These are phyloP conservation scores for Pelochelys cantorii DNA, from an alignment of 2,797 vertebrate species.

Conservation along the genomic window DNA sequence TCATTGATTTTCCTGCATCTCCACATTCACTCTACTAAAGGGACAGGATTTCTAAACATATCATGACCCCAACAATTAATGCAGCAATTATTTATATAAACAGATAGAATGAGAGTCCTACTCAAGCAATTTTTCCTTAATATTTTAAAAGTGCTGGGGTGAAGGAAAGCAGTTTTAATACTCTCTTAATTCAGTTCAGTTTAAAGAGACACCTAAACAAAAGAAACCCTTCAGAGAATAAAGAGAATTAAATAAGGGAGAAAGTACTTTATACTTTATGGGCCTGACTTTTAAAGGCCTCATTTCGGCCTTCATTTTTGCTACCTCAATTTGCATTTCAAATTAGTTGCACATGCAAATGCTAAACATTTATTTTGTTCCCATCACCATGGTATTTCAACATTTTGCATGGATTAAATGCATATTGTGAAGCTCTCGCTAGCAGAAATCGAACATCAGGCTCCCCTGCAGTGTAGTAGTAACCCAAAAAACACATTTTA, in stretches of 20 bases:
- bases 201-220: constrained; percentile 7
- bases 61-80: neutral
- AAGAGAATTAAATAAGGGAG: constrained; percentile 5
- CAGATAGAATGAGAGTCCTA: neutral
- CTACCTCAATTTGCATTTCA: neutral
- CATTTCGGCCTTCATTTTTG: neutral
- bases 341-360: neutral
- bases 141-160: neutral
- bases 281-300: neutral
- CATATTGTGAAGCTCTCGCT: neutral
- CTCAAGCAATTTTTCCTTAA: constrained; percentile 7
- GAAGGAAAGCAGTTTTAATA: neutral
- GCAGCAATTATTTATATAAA: neutral
- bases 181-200: neutral
- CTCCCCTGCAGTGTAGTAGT: neutral
- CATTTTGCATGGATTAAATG: neutral
- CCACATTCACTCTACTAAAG: neutral
- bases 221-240: neutral
- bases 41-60: constrained; percentile 32
- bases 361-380: neutral
- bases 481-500: neutral
- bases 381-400: neutral
- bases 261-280: constrained; percentile 9
- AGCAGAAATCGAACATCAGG: neutral
- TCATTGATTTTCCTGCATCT: neutral